A percentile compares a stretch with the other conserved stretches of the same genome.
Conservation (phyloP, 1,140 invertebrate genomes). For the Saccostrea glomerata region DNA sequence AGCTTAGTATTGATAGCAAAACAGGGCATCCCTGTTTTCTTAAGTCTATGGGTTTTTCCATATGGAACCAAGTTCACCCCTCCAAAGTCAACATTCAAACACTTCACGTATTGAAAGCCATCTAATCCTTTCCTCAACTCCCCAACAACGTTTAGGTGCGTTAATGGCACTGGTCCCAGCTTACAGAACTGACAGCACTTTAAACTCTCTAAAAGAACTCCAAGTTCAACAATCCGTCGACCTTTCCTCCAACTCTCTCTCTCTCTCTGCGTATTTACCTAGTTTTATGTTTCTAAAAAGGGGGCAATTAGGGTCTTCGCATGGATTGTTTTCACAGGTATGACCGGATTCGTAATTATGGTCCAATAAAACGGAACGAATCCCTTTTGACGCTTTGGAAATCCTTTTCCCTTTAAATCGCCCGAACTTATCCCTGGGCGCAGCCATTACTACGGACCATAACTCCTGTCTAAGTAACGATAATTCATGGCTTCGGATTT, state of each 20-base stretch:
- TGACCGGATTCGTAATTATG: too few relatives aligned
- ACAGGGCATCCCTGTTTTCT: conserved; percentile 24
- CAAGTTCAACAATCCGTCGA: conserved; percentile 28
- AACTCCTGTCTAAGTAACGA: too few relatives aligned
- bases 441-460: too few relatives aligned
- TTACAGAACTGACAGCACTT: conserved; percentile 6
- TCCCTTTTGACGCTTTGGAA: too few relatives aligned
- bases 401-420: too few relatives aligned
- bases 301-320: background rate
- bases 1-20: conserved; percentile 31
- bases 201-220: conserved; percentile 23
- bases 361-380: too few relatives aligned
- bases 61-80: conserved; percentile 17
- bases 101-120: conserved; percentile 30
- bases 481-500: too few relatives aligned
- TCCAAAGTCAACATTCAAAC: conserved; percentile 18
- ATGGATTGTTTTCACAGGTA: too few relatives aligned
- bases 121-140: conserved; percentile 37
- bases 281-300: background rate
- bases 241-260: background rate
- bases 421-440: too few relatives aligned
- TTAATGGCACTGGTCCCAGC: conserved; percentile 45
- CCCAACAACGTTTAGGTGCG: background rate
- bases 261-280: background rate
- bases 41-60: conserved; percentile 21